Base-by-base conservation (phyloP, 2,888 invertebrate species). In the Drosophila robusta region DNA sequence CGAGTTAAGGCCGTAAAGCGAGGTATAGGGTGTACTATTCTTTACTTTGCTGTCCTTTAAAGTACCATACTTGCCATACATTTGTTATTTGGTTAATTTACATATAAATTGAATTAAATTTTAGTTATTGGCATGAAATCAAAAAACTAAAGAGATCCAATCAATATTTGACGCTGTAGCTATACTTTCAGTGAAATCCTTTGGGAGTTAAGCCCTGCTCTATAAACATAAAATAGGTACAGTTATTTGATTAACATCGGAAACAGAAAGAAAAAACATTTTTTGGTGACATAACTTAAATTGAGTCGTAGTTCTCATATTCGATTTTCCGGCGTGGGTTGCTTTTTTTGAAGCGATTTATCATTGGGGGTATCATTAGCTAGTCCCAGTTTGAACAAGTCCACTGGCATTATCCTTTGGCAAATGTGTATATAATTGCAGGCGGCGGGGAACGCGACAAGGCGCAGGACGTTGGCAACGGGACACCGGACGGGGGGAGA, bases 391-490 rank as follows among this genome's bases (percentile, higher is more conserved):
- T 8, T 45, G 32, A 29, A 42, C 50, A 34, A 51, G 47, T 52
- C 47, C 65, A 41, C 54, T 47, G 65, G 54, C 66, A 76, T 79
- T 85, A 83, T 83, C 78, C 85, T 77, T 80, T 85, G 78, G 87
- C 79, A 86, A 88, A 88, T 88, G 88, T 86, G 84, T 86, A 88
- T 87, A 88, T 88, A 88, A 88, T 88, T 88, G 88, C 86, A 68
- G 81, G 55, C 70, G 68, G 8, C 44, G 18, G 42, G 38, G 49
- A 46, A 55, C 47, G 42, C 36, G 50, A 29, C 29, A 8, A 8
- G 8, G 29, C 8, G 22, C 4, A 22, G 22, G 22, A 22, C 22
- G 22, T 22, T 1, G 22, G 4, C 3, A 3, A 22, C 47, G 12
- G 45, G 18, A 32, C 38, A 18, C 2, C 12, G 22, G 16, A n/a